Percentiles rank a stretch among this genome's conserved stretches.
These are phyloP conservation scores for Tetranychus cinnabarinus DNA, from an alignment of 1,140 invertebrate genomes.

Conservation along the genomic window DNA sequence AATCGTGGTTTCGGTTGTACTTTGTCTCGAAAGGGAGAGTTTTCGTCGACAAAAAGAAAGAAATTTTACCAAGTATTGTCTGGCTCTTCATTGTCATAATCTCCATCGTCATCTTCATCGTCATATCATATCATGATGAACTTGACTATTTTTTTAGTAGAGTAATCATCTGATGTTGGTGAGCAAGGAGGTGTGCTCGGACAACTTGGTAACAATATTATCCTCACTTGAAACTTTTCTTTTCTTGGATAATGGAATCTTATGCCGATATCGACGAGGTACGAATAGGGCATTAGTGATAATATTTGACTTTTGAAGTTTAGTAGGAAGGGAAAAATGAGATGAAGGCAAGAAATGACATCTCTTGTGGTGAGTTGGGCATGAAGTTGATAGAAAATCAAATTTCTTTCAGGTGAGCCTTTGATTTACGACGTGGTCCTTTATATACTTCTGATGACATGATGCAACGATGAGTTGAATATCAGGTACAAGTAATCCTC, in stretches of 20 bases:
- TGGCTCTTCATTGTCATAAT: slow-evolving; percentile 13
- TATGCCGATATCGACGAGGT: background rate
- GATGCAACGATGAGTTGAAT: slow-evolving; percentile 51
- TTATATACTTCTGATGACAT: slow-evolving; percentile 32
- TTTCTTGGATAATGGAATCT: background rate
- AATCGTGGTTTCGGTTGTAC: slow-evolving; percentile 31
- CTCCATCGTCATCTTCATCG: background rate
- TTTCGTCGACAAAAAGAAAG: slow-evolving; percentile 32
- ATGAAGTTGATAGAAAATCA: slow-evolving; percentile 49
- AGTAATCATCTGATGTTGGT: slow-evolving; percentile 19
- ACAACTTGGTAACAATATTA: slow-evolving; percentile 16
- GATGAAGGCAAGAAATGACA: slow-evolving; percentile 12
- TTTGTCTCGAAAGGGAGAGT: slow-evolving; percentile 28
- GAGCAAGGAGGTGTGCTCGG: slow-evolving; percentile 49
- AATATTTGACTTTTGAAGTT: slow-evolving; percentile 32
- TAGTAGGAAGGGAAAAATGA: slow-evolving; percentile 36
- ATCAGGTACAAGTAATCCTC: slow-evolving; percentile 21
- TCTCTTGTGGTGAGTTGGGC: slow-evolving; percentile 36
- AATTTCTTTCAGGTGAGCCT: slow-evolving; percentile 16
- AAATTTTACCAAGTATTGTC: slow-evolving; percentile 34
- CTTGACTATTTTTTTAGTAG: slow-evolving; percentile 3
- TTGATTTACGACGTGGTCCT: background rate
- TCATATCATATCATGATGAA: background rate
- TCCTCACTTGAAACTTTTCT: background rate
- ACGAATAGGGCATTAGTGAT: slow-evolving; percentile 2